Evolutionary conservation across 2,113 vertebrate genomes (phyloP).

Genomic region (Suncus etruscus): DNA sequence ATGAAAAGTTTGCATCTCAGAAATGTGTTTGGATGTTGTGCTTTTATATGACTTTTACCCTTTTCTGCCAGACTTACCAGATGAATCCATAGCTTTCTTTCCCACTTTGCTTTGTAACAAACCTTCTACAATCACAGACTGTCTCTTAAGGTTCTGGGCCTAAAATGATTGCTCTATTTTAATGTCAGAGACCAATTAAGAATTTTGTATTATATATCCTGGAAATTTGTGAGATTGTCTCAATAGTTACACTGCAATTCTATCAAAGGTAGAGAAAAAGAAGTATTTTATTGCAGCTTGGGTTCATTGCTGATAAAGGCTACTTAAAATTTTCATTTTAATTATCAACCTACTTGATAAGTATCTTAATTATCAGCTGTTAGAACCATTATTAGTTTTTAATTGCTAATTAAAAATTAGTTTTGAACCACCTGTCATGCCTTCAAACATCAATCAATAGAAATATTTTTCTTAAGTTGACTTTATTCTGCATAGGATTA

Average conservation of each 20-base stretch:
- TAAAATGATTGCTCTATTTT: neutral
- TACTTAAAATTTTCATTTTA: conserved; percentile 49
- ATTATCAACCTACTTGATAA: conserved; percentile 45
- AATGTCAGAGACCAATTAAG: neutral
- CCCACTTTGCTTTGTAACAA: neutral
- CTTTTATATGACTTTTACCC: neutral
- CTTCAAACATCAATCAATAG: neutral
- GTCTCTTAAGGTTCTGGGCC: neutral
- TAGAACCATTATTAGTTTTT: neutral
- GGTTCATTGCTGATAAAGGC: neutral
- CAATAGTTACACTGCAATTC: neutral
- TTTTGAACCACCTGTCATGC: conserved; percentile 56
- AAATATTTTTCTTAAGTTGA: neutral
- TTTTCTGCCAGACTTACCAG: neutral
- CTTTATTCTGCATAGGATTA: neutral
- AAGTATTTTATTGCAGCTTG: neutral
- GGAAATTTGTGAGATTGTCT: conserved; percentile 15
- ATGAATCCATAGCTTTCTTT: neutral
- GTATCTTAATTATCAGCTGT: conserved; percentile 53
- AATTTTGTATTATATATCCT: neutral
- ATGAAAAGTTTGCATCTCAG: neutral
- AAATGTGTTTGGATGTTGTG: neutral
- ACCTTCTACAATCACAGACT: neutral
- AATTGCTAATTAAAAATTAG: conserved; percentile 56
- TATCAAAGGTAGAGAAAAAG: neutral